Conservation (phyloP, 2,888 invertebrate species). For the Aporophyla nigra region DNA sequence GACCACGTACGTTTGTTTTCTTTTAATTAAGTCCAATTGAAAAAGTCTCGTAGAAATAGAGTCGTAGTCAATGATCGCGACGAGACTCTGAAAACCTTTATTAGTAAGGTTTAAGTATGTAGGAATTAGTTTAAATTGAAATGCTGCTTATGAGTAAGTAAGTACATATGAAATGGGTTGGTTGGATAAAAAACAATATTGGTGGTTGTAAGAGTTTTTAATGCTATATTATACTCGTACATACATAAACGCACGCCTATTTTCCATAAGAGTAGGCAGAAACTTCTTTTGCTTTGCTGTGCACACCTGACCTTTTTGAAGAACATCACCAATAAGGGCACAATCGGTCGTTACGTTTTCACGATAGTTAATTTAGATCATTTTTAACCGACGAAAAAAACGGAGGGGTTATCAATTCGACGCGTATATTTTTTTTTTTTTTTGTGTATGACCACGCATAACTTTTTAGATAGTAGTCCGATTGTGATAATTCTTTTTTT, state of each 20-base stretch:
- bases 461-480: no score
- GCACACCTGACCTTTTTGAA: not conserved
- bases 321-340: not conserved
- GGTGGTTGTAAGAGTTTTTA: not conserved
- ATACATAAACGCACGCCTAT: no score
- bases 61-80: slow-evolving; percentile 45
- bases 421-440: no score
- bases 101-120: slow-evolving; percentile 10
- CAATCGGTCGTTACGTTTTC: not conserved
- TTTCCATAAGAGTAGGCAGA: no score
- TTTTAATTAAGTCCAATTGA: slow-evolving; percentile 82
- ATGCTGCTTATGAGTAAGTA: not conserved
- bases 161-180: slow-evolving; percentile 5
- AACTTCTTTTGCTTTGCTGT: not conserved
- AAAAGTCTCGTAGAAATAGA: slow-evolving; percentile 71
- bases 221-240: no score
- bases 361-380: no score
- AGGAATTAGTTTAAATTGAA: slow-evolving; percentile 30
- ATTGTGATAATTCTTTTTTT: no score
- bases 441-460: no score
- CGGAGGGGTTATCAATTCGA: no score
- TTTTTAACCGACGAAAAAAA: no score
- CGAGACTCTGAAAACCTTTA: slow-evolving; percentile 46
- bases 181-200: no score
- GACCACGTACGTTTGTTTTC: slow-evolving; percentile 78